phyloP scores from a whole-genome alignment of 1,140 invertebrate genomes.

The Ctenoplectra terminalis region DNA sequence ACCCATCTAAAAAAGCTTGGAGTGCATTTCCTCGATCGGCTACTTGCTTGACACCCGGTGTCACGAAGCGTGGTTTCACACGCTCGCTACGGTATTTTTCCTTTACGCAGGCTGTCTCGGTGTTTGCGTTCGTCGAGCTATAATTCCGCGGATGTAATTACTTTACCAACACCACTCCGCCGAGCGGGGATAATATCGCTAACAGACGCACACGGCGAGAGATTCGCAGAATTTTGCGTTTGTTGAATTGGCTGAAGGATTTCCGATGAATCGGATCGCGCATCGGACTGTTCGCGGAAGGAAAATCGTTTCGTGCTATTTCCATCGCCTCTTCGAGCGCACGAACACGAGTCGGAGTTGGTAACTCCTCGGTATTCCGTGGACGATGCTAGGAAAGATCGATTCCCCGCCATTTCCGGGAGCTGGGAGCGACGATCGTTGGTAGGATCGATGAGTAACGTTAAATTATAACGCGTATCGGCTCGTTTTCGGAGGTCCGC shows the following conservation, averaged over 20 bases:
- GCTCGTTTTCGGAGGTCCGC: not conserved
- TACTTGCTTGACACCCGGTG: not conserved
- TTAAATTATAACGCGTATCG: slow-evolving; percentile 3
- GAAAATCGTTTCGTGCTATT: slow-evolving; percentile 12
- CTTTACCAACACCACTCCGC: not conserved
- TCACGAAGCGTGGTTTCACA: not conserved
- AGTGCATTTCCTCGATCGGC: not conserved
- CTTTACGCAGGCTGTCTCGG: not conserved
- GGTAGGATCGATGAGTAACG: slow-evolving; percentile 4
- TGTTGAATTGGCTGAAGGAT: not conserved
- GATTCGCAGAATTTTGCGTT: slow-evolving; percentile 28
- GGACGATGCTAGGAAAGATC: not conserved
- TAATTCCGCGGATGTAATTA: slow-evolving; percentile 18
- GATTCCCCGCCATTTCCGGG: slow-evolving; percentile 10
- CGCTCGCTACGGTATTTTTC: slow-evolving; percentile 9
- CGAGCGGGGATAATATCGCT: not conserved
- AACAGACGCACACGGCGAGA: no score
- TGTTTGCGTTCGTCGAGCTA: not conserved
- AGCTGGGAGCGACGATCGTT: not conserved
- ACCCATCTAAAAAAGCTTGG: not conserved
- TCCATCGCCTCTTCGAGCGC: not conserved
- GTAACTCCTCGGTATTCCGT: not conserved
- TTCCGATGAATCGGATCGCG: slow-evolving; percentile 3
- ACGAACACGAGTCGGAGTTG: no score
- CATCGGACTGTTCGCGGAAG: not conserved